These are phyloP conservation scores for Trachelus iudaicus DNA, from an alignment of 2,888 invertebrate species.

Conservation along the genomic window DNA sequence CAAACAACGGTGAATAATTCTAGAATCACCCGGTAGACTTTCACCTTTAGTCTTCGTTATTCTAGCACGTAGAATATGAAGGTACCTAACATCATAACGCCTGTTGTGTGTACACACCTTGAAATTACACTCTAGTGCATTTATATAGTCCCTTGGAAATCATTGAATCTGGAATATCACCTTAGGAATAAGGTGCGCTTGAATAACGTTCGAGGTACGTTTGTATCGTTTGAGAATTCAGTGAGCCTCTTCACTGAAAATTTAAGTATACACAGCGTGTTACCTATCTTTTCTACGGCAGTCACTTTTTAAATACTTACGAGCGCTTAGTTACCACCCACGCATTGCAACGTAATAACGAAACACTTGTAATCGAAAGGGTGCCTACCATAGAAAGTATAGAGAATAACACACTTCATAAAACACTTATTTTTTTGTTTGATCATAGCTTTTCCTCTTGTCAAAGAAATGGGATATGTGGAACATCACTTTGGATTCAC, in stretches of 20 bases:
- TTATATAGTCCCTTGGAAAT: neutral
- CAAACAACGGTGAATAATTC: neutral
- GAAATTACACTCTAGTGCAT: neutral
- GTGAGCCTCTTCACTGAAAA: neutral
- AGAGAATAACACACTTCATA: too few species aligned
- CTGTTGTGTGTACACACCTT: neutral
- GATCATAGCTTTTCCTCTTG: neutral
- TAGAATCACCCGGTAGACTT: neutral
- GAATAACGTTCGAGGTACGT: neutral
- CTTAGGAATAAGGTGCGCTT: neutral
- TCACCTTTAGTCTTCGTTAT: neutral
- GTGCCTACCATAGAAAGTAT: too few species aligned
- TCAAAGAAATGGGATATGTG: neutral
- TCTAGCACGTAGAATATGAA: neutral
- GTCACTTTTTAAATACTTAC: too few species aligned
- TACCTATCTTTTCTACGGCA: too few species aligned
- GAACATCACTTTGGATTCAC: neutral
- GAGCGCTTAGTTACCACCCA: too few species aligned
- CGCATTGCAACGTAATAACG: too few species aligned
- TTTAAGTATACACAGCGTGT: too few species aligned
- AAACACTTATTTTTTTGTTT: neutral
- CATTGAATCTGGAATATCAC: neutral
- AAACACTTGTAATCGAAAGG: too few species aligned
- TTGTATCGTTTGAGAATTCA: neutral
- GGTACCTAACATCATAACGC: neutral